phyloP scores from a whole-genome alignment of 2,113 vertebrate genomes.

The Gymnobelideus leadbeateri region DNA sequence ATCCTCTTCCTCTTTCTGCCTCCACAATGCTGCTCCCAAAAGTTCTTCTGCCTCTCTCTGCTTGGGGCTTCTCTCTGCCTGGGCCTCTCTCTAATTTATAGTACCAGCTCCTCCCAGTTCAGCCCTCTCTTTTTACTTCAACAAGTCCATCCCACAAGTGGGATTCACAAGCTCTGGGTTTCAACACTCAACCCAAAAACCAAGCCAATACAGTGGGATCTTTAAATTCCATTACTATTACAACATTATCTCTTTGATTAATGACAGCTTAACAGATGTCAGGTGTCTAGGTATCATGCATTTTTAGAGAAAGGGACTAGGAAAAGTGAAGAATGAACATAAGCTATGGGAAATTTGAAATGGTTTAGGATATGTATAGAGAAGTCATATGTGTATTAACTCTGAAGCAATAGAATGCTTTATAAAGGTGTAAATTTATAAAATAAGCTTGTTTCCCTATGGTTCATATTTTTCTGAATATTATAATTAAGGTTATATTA shows the following conservation, averaged over 20 bases:
- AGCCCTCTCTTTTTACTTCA: too few relatives aligned
- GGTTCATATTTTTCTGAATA: background rate
- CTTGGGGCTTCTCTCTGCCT: too few relatives aligned
- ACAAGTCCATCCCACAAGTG: too few relatives aligned
- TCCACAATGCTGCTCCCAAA: too few relatives aligned
- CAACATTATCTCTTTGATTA: background rate
- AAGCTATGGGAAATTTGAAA: background rate
- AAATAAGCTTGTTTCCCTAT: background rate
- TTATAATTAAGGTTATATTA: background rate
- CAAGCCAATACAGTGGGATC: too few relatives aligned
- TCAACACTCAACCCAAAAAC: too few relatives aligned
- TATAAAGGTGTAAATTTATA: background rate
- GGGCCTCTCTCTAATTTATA: too few relatives aligned
- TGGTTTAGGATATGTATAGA: background rate
- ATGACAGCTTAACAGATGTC: background rate
- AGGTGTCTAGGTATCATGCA: background rate
- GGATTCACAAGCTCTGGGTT: too few relatives aligned
- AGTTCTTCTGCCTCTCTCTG: too few relatives aligned
- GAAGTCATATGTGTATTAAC: background rate
- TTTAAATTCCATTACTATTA: too few relatives aligned
- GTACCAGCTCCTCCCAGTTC: too few relatives aligned
- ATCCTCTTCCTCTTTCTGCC: too few relatives aligned
- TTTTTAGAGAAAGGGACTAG: background rate
- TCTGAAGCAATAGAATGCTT: background rate
- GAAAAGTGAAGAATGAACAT: background rate